Conservation (phyloP, 2,797 vertebrate genomes). For the Anas acuta region DNA sequence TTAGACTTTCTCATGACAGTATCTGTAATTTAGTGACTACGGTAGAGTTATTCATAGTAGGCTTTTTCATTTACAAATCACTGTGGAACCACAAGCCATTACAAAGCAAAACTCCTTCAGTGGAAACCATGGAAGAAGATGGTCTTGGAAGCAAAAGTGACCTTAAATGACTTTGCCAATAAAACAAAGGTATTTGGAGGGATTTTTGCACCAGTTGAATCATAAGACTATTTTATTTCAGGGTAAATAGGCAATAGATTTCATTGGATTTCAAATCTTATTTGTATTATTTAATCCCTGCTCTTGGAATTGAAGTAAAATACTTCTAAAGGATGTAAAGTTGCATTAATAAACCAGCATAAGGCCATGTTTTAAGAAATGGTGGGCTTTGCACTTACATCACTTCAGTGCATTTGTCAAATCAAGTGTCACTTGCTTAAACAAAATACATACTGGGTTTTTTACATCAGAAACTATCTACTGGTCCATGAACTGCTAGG, state of each 20-base stretch:
- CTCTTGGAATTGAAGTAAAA: constrained; percentile 76
- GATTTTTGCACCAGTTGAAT: constrained; percentile 75
- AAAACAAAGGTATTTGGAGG: constrained; percentile 75
- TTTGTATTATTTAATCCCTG: constrained; percentile 79
- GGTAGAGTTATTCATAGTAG: constrained; percentile 65
- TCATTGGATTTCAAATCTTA: constrained; percentile 74
- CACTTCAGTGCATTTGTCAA: constrained; percentile 22
- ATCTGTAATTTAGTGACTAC: constrained; percentile 60
- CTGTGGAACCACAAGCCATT: constrained; percentile 85
- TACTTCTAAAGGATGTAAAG: constrained; percentile 77
- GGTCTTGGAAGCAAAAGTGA: constrained; percentile 80
- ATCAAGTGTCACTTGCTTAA: constrained; percentile 38
- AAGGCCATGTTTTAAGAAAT: constrained; percentile 58
- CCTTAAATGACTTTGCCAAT: constrained; percentile 82
- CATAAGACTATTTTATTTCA: constrained; percentile 75
- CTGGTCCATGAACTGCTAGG: constrained; percentile 13
- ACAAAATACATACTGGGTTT: constrained; percentile 5
- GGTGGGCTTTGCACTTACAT: constrained; percentile 35
- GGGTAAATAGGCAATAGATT: constrained; percentile 77
- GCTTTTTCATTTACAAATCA: constrained; percentile 76
- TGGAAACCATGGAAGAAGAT: constrained; percentile 61
- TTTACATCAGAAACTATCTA: constrained; percentile 64
- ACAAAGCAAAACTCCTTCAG: constrained; percentile 72
- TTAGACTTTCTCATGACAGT: constrained; percentile 50
- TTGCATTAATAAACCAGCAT: constrained; percentile 74